Base-by-base conservation (phyloP, 2,113 vertebrate genomes). In the Merops nubicus region DNA sequence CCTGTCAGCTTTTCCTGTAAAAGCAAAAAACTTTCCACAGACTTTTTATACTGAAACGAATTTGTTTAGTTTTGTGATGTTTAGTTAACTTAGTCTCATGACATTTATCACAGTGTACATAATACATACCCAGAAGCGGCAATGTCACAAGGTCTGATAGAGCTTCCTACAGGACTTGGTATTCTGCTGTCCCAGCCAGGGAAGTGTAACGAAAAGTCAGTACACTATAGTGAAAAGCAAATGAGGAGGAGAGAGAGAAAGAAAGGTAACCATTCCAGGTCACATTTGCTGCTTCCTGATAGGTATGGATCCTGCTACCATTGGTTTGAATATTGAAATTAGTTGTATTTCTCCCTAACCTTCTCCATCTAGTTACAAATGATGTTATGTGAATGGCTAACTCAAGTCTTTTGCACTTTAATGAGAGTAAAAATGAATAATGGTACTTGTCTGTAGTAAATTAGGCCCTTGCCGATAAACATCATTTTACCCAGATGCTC, bases 391-490 rank as follows among this genome's bases (percentile, higher is more conserved):
- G 97, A 97, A 98, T 98, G 96, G 91, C 85, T 96, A 98, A 97
- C 93, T 98, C 95, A 97, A 97, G 91, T 83, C 94, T 97, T 98
- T 97, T 94, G 96, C 96, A 85, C 77, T 96, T 31, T 97, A 98
- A 98, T 97, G 84, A 98, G 83, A 97, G 93, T 97, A 98, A 97
- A 98, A 97, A 96, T 60, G 78, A 97, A 96, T 98, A 98, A 98
- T 96, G 96, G 95, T 96, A 97, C 94, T 98, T 97, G 91, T 13
- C 69, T 93, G 92, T 89, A 94, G 81, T 96, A 97, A 98, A 97
- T 75, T 68, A 96, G 94, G 88, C 75, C 42, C 92, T 97, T 96
- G 89, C 50, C 63, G 70, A 96, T 97, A 98, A 98, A 97, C 70
- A 97, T 92, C 59, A 70, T 96, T 96, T 95, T 86, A 97, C 64